Conservation (phyloP, 2,113 vertebrate genomes). For the Lycaon pictus region DNA sequence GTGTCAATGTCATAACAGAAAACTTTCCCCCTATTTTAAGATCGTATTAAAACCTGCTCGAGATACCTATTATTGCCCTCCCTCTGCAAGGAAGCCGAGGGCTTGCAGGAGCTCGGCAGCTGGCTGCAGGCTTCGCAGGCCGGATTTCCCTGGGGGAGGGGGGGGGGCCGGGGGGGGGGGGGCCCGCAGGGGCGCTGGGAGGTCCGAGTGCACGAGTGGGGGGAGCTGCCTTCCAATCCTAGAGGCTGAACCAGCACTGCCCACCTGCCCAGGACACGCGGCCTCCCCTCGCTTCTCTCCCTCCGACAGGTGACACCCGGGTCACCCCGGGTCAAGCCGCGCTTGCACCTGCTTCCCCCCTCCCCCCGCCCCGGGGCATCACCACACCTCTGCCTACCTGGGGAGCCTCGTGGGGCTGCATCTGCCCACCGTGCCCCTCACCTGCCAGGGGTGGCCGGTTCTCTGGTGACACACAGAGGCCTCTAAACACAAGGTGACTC, state of each 20-base stretch:
- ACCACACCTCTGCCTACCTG: no score
- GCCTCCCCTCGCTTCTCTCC: not conserved
- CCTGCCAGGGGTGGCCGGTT: conserved; percentile 77
- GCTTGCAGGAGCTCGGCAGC: not conserved
- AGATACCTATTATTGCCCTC: conserved; percentile 81
- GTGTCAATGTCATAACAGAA: conserved; percentile 87
- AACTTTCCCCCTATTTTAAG: conserved; percentile 87
- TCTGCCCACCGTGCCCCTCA: conserved; percentile 80
- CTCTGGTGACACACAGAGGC: conserved; percentile 79
- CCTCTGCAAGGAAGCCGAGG: conserved; percentile 45
- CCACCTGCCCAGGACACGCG: conserved; percentile 36
- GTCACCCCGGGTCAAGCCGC: conserved; percentile 41
- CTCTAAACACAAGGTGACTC: conserved; percentile 56
- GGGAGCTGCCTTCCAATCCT: not conserved
- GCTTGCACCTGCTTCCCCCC: not conserved
- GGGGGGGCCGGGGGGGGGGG: no score
- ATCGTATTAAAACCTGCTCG: conserved; percentile 81
- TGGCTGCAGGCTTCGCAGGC: not conserved
- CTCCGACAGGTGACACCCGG: conserved; percentile 24
- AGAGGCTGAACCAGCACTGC: not conserved
- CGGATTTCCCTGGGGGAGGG: conserved; percentile 3
- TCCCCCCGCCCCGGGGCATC: no score
- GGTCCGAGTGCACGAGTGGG: not conserved
- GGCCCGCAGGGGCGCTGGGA: no score
- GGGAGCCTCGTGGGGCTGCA: no score